Base-by-base conservation (phyloP, 2,888 invertebrate species). In the Merodon equestris region DNA sequence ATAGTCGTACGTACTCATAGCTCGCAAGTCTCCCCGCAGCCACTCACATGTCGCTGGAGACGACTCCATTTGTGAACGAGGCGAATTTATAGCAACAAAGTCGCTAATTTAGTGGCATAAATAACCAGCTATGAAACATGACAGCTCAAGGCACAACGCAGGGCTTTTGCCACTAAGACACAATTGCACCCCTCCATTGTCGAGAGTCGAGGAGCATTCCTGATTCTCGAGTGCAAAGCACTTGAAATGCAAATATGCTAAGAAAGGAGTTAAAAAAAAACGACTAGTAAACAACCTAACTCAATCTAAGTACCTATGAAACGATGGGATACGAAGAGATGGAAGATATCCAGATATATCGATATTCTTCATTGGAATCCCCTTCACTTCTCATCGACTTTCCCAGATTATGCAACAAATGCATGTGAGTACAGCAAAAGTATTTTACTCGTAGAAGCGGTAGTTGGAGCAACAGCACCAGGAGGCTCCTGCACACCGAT, bases 351-450 rank as follows among this genome's bases (percentile, higher is more conserved):
- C 27, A 27, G 2, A 27, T 51, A 54, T 57, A 68, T 77, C 58
- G 63, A 79, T 73, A 50, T 44, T 38, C 40, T 19, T 17, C 36
- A 14, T 4, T 27, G 27, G 27, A 27, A 27, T 27, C 27, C 27
- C 27, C 27, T 27, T 27, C 27, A 27, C 27, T 27, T 27, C 27
- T 2, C 7, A 40, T 34, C 17, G 34, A 19, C 45, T 73, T 67
- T 73, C 44, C 54, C 57, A 63, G 67, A 73, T 79, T 79, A 79
- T 79, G 77, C 73, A 79, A 68, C 34, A 56, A 63, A 71, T 71
- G 19, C 51, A 63, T 50, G 51, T 27, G 53, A 17, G n/a, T n/a
- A 27, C 27, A 27, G 27, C 27, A 27, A 7, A 4, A 27, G 27
- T 27, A n/a, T n/a, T n/a, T n/a, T n/a, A n/a, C 27, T 7, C 27